Evolutionary conservation across 2,888 invertebrate species (phyloP).

Genomic region (Amphimallon solstitiale): DNA sequence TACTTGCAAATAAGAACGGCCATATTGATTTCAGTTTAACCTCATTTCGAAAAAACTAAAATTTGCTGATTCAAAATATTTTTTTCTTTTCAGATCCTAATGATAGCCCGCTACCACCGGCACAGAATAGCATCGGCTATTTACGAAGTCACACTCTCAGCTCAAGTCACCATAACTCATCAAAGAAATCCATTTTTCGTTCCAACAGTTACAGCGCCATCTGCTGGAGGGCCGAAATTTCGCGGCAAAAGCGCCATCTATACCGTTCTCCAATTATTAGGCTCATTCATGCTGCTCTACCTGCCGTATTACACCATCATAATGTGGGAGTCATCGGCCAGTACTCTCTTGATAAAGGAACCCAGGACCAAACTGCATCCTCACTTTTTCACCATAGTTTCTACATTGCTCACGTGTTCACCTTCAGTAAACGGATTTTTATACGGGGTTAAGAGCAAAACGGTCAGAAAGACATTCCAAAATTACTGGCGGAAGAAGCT

Average conservation of each 20-base stretch:
- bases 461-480: constrained; percentile 76
- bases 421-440: constrained; percentile 80
- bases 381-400: constrained; percentile 69
- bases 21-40: too few relatives aligned
- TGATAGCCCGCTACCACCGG: constrained; percentile 78
- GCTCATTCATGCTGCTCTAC: constrained; percentile 77
- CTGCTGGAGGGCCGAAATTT: constrained; percentile 64
- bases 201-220: constrained; percentile 72
- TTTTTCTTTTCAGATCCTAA: constrained; percentile 65
- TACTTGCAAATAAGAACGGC: too few relatives aligned
- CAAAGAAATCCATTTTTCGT: constrained; percentile 82
- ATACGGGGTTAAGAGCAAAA: constrained; percentile 80
- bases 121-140: constrained; percentile 87
- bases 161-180: constrained; percentile 85
- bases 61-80: too few relatives aligned
- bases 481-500: constrained; percentile 82
- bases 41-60: too few relatives aligned
- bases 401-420: constrained; percentile 74
- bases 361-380: constrained; percentile 56
- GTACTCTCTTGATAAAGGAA: constrained; percentile 52
- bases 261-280: constrained; percentile 78
- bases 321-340: constrained; percentile 71
- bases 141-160: constrained; percentile 84
- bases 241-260: constrained; percentile 70
- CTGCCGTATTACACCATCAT: constrained; percentile 79